Conservation (phyloP, 2,888 invertebrate species). For the Drosophila sordidapex region DNA sequence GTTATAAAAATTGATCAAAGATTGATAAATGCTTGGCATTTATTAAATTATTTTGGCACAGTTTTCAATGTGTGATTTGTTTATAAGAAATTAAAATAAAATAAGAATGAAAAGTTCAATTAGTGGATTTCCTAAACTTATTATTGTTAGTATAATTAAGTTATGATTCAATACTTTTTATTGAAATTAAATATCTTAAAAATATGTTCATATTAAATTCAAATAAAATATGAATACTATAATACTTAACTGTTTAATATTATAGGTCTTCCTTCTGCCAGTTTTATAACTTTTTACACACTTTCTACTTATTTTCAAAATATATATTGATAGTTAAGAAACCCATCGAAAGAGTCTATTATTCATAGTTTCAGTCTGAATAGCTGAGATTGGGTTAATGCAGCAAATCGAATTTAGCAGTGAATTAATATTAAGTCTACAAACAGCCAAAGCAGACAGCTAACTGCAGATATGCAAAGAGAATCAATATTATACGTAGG, state of each 20-base stretch:
- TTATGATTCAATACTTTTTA: too few relatives aligned
- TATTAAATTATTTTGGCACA: not conserved
- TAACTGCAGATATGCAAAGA: conserved; percentile 26
- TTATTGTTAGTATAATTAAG: too few relatives aligned
- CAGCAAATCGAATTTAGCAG: conserved; percentile 15
- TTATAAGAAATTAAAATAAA: too few relatives aligned
- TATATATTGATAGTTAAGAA: not conserved
- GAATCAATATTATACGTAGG: conserved; percentile 33
- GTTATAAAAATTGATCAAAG: not conserved
- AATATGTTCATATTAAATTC: not conserved
- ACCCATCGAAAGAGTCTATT: not conserved
- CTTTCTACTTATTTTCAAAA: not conserved
- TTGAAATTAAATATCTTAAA: not conserved
- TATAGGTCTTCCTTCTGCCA: not conserved
- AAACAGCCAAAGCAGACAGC: conserved; percentile 11
- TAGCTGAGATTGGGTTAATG: not conserved
- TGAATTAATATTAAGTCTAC: conserved; percentile 13
- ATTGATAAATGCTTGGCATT: not conserved
- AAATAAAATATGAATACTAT: not conserved
- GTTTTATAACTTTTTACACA: accelerated
- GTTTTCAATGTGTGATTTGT: not conserved
- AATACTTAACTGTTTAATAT: not conserved
- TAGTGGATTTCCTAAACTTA: not conserved
- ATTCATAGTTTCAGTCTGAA: not conserved
- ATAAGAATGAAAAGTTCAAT: not conserved